phyloP scores from a whole-genome alignment of 2,113 vertebrate species.

The Speoplatyrhinus poulsoni region DNA sequence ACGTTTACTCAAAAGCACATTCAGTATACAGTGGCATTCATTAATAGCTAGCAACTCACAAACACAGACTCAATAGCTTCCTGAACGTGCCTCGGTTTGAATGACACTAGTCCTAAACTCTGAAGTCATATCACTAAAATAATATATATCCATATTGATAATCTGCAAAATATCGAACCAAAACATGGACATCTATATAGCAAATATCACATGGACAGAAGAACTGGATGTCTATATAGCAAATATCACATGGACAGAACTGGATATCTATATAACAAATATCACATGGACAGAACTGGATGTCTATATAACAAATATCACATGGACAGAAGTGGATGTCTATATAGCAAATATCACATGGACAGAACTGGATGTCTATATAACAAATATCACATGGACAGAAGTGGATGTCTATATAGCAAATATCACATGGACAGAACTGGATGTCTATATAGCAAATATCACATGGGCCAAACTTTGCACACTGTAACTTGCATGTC shows the following conservation, averaged over 20 bases:
- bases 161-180: not conserved
- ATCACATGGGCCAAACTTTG: slow-evolving; percentile 3
- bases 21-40: not conserved
- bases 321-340: not conserved
- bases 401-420: not conserved
- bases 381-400: slow-evolving; percentile 6
- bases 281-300: not conserved
- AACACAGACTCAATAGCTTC: not conserved
- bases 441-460: too few species aligned
- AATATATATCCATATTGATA: not conserved
- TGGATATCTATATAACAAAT: too few species aligned
- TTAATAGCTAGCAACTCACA: not conserved
- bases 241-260: slow-evolving; percentile 9
- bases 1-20: not conserved
- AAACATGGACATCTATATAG: not conserved
- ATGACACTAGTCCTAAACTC: too few species aligned
- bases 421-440: slow-evolving; percentile 9
- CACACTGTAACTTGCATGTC: slow-evolving; percentile 14
- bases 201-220: slow-evolving; percentile 11
- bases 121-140: not conserved
- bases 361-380: slow-evolving; percentile 13
- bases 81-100: too few species aligned
- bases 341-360: not conserved
- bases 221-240: not conserved
- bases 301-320: slow-evolving; percentile 10